Percentiles rank a stretch among this genome's conserved stretches.
Conservation (phyloP, 2,888 invertebrate genomes). For the Rhagium mordax region DNA sequence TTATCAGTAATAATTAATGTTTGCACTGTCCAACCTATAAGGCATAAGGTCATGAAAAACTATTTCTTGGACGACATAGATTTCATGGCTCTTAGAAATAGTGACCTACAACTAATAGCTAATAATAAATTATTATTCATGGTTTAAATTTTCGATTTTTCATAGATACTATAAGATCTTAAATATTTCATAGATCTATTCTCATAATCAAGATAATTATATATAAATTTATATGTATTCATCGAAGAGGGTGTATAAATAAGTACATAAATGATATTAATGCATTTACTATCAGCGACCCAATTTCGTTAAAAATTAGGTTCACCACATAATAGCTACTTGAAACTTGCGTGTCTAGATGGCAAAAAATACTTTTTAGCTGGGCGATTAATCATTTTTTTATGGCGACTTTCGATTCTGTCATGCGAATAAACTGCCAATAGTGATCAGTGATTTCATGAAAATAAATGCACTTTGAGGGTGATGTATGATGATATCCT, state of each 20-base stretch:
- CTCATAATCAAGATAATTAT: too few relatives aligned
- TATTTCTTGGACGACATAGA: too few relatives aligned
- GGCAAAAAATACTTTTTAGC: slow-evolving; percentile 7
- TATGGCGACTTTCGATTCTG: slow-evolving; percentile 6
- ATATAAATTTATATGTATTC: too few relatives aligned
- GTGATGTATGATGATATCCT: background rate
- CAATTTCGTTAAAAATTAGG: background rate
- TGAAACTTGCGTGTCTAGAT: background rate
- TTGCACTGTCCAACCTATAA: too few relatives aligned
- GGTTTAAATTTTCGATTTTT: too few relatives aligned
- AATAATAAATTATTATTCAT: too few relatives aligned
- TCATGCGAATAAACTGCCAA: slow-evolving; percentile 17
- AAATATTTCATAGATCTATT: too few relatives aligned
- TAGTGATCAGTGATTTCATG: slow-evolving; percentile 7
- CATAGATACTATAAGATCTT: too few relatives aligned
- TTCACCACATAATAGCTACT: background rate
- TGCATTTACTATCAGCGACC: background rate
- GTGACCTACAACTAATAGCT: too few relatives aligned
- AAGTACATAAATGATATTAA: background rate
- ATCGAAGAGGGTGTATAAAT: background rate
- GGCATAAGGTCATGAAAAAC: too few relatives aligned
- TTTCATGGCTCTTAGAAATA: too few relatives aligned
- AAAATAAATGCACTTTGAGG: background rate
- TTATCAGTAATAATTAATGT: too few relatives aligned
- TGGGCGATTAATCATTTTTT: slow-evolving; percentile 20